A percentile compares a stretch with the other conserved stretches of the same genome.
Conservation (phyloP, 2,888 invertebrate genomes). For the Perdita meconis region DNA sequence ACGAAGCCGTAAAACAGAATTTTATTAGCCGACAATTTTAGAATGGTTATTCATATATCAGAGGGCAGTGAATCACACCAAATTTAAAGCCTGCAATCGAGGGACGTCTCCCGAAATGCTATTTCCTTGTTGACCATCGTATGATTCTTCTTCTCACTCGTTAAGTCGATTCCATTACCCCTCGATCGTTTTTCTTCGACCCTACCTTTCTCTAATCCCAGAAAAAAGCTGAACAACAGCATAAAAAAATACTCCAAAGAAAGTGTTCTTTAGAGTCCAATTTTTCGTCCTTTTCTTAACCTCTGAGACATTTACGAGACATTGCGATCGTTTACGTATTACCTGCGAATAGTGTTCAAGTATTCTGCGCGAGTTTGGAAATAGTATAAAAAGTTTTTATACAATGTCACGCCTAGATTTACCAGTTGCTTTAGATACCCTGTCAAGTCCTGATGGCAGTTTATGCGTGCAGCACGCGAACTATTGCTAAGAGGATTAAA, state of each 20-base stretch:
- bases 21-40: conserved; percentile 41
- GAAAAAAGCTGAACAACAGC: neutral
- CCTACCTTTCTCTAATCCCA: neutral
- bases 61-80: conserved; percentile 36
- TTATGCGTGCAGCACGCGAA: no score
- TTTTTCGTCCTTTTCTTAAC: neutral
- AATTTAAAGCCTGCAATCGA: conserved; percentile 14
- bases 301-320: no score
- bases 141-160: neutral
- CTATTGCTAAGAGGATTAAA: no score
- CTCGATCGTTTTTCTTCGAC: conserved; percentile 11
- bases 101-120: conserved; percentile 13
- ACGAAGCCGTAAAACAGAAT: conserved; percentile 4
- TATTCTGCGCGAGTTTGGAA: no score
- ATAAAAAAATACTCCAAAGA: conserved; percentile 13
- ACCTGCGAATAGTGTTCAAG: no score
- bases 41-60: conserved; percentile 48
- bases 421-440: no score
- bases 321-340: no score
- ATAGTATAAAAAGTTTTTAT: no score
- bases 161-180: conserved; percentile 7
- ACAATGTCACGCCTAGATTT: no score
- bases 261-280: neutral
- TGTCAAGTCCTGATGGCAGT: no score
- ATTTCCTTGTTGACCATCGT: conserved; percentile 1